Evolutionary conservation across 2,113 vertebrate genomes (phyloP), one percentile per base, ranked within the genome.

Genomic region (Pterophyllum scalare): DNA sequence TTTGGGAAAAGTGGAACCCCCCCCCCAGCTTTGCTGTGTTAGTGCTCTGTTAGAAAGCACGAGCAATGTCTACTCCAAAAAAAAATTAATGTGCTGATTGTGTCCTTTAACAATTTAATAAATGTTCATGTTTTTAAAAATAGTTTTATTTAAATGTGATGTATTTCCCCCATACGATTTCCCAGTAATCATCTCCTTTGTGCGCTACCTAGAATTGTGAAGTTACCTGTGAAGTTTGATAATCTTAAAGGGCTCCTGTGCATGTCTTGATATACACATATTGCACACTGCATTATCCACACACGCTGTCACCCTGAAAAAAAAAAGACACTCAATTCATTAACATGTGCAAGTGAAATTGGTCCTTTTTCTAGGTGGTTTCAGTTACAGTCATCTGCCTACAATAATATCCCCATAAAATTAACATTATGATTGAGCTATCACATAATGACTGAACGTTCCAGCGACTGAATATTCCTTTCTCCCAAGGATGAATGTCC

Each of bases 391-490:
- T 87, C 81, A 80, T 83, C 85, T 79, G 64, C 86, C 60, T 77
- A 58, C 86, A 81, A 77, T 91, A 87, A 87, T 86, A 80, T 76
- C 57, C 60, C 60, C 77, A 86, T 82, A 83, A 90, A 88, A 85
- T 94, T 88, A 86, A 87, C 79, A 80, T 83, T 72, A 84, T 86
- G 85, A 90, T 89, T 91, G 88, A 91, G 56, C 82, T 84, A 86
- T 92, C 86, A 90, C 61, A 59, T 77, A 86, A 92, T 85, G 79
- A 86, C 85, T 83, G 83, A 85, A 88, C 76, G 80, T 88, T 83
- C 84, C 86, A 70, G 78, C 24, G 84, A 79, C 52, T 83, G 70
- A 85, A 88, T 85, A 87, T 87, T 86, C 86, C 86, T 54, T 87
- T 75, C 62, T 88, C 67, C 79, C 86, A 72, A 58, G 60, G 76